These are phyloP conservation scores for Drosophila azteca DNA, from an alignment of 1,140 invertebrate species.

Conservation along the genomic window DNA sequence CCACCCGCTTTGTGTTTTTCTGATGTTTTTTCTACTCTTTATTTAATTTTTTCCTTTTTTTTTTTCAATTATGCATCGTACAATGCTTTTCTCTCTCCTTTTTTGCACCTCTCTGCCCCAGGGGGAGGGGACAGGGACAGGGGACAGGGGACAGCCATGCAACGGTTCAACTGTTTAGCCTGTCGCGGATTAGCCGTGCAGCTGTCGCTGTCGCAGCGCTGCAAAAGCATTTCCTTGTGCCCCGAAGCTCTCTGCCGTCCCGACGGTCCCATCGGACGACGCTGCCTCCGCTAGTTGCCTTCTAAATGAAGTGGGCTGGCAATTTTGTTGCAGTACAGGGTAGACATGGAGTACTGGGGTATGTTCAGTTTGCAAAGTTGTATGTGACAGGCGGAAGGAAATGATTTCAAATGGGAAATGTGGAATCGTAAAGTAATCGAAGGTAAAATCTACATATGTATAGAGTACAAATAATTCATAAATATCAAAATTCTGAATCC, in stretches of 20 bases:
- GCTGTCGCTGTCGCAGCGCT: constrained; percentile 48
- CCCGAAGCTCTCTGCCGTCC: constrained; percentile 20
- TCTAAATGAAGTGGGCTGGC: constrained; percentile 38
- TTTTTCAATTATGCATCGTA: constrained; percentile 48
- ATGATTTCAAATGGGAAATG: no score
- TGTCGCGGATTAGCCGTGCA: constrained; percentile 66
- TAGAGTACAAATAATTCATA: no score
- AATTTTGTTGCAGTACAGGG: constrained; percentile 8
- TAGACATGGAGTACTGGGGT: neutral
- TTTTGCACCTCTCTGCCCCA: constrained; percentile 32
- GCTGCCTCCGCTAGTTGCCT: constrained; percentile 16
- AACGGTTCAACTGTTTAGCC: constrained; percentile 50
- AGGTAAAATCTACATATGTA: no score
- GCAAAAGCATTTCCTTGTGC: constrained; percentile 70
- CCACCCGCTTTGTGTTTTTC: constrained; percentile 30
- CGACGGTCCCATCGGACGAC: constrained; percentile 3
- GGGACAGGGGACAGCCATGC: constrained; percentile 18
- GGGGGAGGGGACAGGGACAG: constrained; percentile 13
- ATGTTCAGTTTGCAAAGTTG: no score
- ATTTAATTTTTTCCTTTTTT: neutral
- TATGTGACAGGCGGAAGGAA: no score
- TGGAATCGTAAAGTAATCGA: no score
- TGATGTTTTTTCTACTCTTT: constrained; percentile 41
- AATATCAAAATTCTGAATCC: no score
- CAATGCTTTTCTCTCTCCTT: constrained; percentile 43